Percentiles rank a stretch among this genome's conserved stretches.
Conservation (phyloP, 2,888 invertebrate species). For the Drosophila cracens region DNA sequence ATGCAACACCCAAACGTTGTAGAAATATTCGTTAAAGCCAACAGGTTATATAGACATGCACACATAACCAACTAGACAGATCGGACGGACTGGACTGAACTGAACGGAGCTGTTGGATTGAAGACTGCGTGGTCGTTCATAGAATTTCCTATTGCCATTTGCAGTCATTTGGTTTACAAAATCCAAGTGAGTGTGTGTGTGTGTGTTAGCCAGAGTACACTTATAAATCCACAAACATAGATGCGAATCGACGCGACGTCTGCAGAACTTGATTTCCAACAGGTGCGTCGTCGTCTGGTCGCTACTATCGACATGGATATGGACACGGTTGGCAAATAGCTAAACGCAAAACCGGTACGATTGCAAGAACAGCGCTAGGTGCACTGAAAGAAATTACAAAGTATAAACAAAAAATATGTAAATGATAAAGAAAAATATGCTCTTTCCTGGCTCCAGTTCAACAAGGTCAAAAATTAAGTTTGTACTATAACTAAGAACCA, state of each 20-base stretch:
- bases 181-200: slow-evolving; percentile 11
- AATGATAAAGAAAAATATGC: neutral
- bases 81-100: slow-evolving; percentile 11
- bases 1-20: slow-evolving; percentile 4
- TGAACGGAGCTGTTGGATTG: slow-evolving; percentile 29
- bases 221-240: slow-evolving; percentile 49
- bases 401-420: neutral
- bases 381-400: slow-evolving; percentile 35
- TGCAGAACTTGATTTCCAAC: slow-evolving; percentile 82
- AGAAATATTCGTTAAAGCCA: slow-evolving; percentile 43
- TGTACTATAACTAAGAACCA: rapidly evolving
- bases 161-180: slow-evolving; percentile 35
- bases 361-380: slow-evolving; percentile 37
- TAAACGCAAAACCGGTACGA: slow-evolving; percentile 62
- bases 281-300: slow-evolving; percentile 79
- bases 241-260: slow-evolving; percentile 61
- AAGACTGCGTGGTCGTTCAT: slow-evolving; percentile 60
- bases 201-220: slow-evolving; percentile 29
- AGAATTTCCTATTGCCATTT: slow-evolving; percentile 66
- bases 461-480: neutral
- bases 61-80: slow-evolving; percentile 15
- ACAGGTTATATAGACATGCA: slow-evolving; percentile 50
- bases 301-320: slow-evolving; percentile 58
- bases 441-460: neutral
- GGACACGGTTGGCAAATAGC: slow-evolving; percentile 54